Conservation (phyloP, 2,888 invertebrate species). For the Agonopterix arenella region DNA sequence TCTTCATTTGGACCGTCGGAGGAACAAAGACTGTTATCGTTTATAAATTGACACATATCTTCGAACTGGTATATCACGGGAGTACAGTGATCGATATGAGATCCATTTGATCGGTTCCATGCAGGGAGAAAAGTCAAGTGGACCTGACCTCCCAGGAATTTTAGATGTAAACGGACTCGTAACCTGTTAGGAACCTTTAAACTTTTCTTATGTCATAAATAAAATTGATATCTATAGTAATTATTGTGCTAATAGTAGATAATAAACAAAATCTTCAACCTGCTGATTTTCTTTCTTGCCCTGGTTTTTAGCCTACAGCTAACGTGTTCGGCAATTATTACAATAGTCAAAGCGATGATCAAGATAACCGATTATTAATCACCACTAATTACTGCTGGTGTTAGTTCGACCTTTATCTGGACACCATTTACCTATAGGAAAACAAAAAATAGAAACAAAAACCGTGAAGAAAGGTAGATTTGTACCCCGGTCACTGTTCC, state of each 20-base stretch:
- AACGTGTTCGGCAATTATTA: slow-evolving; percentile 52
- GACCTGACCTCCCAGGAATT: too few species aligned
- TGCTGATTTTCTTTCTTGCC: too few species aligned
- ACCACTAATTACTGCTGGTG: slow-evolving; percentile 76
- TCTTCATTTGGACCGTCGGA: slow-evolving; percentile 29
- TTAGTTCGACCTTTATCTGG: slow-evolving; percentile 73
- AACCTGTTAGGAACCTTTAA: too few species aligned
- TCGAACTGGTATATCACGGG: slow-evolving; percentile 30
- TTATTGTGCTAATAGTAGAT: too few species aligned
- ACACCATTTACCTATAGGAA: slow-evolving; percentile 61
- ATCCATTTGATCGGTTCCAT: slow-evolving; percentile 3
- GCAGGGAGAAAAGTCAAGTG: too few species aligned
- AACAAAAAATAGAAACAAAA: slow-evolving; percentile 57
- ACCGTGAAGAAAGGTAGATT: slow-evolving; percentile 67
- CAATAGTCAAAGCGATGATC: slow-evolving; percentile 53
- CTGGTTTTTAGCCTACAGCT: not conserved
- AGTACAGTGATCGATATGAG: slow-evolving; percentile 38
- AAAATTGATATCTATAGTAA: too few species aligned
- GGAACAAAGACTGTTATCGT: slow-evolving; percentile 38
- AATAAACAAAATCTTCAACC: too few species aligned
- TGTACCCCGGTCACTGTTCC: slow-evolving; percentile 47
- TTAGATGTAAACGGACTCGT: too few species aligned
- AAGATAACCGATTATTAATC: slow-evolving; percentile 76
- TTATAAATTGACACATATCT: slow-evolving; percentile 49
- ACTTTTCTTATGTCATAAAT: too few species aligned